Evolutionary conservation across 2,797 vertebrate species (phyloP).

Genomic region (Jordanella pulchra): DNA sequence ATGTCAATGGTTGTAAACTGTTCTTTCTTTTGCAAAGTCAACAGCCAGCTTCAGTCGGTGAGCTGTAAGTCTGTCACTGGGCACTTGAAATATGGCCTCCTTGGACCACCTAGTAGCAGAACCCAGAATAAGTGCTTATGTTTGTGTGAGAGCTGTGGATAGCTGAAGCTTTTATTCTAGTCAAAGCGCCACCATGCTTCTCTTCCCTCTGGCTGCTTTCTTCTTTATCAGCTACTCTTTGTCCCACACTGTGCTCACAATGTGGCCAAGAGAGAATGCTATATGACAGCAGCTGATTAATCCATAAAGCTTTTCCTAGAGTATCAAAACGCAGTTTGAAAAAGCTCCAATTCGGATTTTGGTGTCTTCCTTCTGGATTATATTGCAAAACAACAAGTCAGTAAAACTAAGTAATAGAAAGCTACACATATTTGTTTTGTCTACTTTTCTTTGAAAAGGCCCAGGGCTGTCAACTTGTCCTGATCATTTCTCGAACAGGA

Average conservation of each 20-base stretch:
- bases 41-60: constrained; percentile 62
- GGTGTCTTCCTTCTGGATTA: not conserved
- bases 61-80: constrained; percentile 67
- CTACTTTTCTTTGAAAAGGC: too few relatives aligned
- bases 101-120: constrained; percentile 63
- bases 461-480: too few relatives aligned
- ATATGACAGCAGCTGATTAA: constrained; percentile 49
- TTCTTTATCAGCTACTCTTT: constrained; percentile 7
- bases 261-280: constrained; percentile 26
- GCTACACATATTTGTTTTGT: not conserved
- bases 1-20: constrained; percentile 68
- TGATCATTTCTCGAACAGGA: too few relatives aligned
- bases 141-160: constrained; percentile 60
- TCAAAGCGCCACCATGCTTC: constrained; percentile 21
- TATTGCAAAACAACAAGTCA: too few relatives aligned
- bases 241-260: constrained; percentile 4
- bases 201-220: not conserved
- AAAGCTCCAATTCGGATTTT: constrained; percentile 31
- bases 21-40: constrained; percentile 74
- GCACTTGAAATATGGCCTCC: constrained; percentile 65
- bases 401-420: not conserved
- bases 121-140: constrained; percentile 61
- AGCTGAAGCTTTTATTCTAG: constrained; percentile 38
- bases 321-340: constrained; percentile 41
- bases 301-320: constrained; percentile 48